These are phyloP conservation scores for Myotis vivesi DNA, from an alignment of 2,797 vertebrate genomes.

Conservation along the genomic window DNA sequence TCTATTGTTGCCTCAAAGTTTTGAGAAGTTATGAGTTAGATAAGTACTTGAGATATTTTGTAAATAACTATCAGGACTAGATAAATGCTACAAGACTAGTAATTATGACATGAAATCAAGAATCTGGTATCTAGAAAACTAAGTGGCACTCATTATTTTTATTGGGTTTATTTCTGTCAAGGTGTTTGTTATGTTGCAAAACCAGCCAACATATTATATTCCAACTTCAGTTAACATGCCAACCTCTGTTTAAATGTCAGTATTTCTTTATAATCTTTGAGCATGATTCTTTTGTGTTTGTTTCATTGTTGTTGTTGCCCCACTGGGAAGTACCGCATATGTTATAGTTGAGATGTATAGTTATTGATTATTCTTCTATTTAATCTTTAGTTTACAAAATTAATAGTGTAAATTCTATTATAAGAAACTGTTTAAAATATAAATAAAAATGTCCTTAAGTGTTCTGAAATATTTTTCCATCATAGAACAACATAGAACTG, in stretches of 20 bases:
- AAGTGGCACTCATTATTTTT: not conserved
- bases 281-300: not conserved
- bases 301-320: not conserved
- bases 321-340: not conserved
- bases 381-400: slow-evolving; percentile 18
- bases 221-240: not conserved
- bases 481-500: not conserved
- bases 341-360: not conserved
- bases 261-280: not conserved
- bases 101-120: not conserved
- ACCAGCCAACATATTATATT: not conserved
- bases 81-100: not conserved
- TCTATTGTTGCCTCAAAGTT: not conserved
- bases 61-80: not conserved
- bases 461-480: not conserved
- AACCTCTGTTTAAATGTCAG: not conserved
- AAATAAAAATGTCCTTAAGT: not conserved
- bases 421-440: slow-evolving; percentile 26
- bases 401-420: not conserved
- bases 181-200: not conserved
- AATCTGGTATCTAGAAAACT: not conserved
- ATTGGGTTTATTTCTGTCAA: not conserved
- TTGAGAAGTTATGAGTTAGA: not conserved
- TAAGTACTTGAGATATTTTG: not conserved
- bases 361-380: not conserved